Base-by-base conservation (phyloP, 2,888 invertebrate genomes). In the Drosophila nigricruria region DNA sequence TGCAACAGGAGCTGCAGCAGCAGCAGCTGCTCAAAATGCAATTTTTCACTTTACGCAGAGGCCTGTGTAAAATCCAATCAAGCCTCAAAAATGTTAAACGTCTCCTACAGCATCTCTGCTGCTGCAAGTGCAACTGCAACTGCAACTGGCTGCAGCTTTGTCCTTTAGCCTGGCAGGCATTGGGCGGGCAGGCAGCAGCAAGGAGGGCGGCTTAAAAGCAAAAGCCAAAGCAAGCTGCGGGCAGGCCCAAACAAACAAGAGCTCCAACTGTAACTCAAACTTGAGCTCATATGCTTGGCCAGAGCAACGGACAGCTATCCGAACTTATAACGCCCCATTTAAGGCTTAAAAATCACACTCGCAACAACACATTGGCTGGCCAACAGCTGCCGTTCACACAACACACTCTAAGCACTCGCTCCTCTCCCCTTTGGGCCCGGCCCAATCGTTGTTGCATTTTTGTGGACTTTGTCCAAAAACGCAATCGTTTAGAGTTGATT, bases 321-420 rank as follows among this genome's bases (percentile, higher is more conserved):
- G 81, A 71, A 86, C 91, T 88, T 88, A 90, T 89, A 84, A 86
- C 84, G 91, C 88, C 91, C 88, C 91, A 90, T 88, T 90, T 89
- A 84, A 86, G 79, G 79, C 75, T 74, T 73, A 78, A 77, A 73
- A 72, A 77, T 83, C 80, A 64, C 88, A 73, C 57, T 50, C 32
- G 38, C 42, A 57, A 23, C 43, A 45, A 25, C 40, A 16, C 40
- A 18, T 12, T n/a, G 3, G 38, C 34, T 30, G n/a, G n/a, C 30
- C 45, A 36, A 8, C 36, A 32, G 12, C 30, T 10, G 30, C 27
- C 53, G 14, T 18, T 25, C 42, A 43, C 5, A 50, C 38, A 30
- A 49, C 58, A 66, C 43, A 40, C 16, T 6, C 9, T 1, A 3
- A 10, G 63, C 53, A 52, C 47, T 3, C 70, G 71, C 43, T 47